Conservation (phyloP, 92 coral and sea anemone genomes). For the Zoanthus sansibaricus region DNA sequence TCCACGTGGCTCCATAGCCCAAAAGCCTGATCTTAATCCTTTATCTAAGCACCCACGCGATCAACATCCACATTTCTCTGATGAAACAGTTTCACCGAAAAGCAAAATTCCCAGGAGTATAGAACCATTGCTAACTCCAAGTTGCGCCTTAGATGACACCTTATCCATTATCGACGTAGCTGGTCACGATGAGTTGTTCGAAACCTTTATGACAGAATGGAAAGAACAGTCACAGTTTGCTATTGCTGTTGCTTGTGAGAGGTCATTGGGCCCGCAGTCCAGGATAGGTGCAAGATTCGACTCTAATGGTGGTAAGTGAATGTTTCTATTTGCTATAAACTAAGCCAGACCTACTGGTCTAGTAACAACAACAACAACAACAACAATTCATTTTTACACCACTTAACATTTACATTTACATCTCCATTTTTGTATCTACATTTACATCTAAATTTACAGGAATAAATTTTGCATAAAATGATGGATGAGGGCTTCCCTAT, state of each 20-base stretch:
- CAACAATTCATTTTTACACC: too few species aligned
- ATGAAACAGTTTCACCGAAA: background rate
- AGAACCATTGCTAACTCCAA: constrained; percentile 38
- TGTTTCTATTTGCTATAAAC: background rate
- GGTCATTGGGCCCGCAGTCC: constrained; percentile 62
- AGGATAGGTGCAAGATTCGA: constrained; percentile 90
- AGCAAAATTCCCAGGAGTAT: background rate
- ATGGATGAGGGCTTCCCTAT: too few species aligned
- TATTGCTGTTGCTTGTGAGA: constrained; percentile 89
- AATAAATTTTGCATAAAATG: too few species aligned
- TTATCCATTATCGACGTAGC: constrained; percentile 81
- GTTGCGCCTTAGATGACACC: constrained; percentile 3
- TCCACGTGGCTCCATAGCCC: background rate
- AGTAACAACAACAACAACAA: too few species aligned
- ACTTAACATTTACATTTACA: too few species aligned
- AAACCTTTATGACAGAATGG: constrained; percentile 85
- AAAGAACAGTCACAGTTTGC: constrained; percentile 68
- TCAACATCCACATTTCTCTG: constrained; percentile 1
- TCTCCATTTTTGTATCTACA: too few species aligned
- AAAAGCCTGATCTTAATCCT: background rate
- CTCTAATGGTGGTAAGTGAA: constrained; percentile 43
- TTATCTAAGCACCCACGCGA: constrained; percentile 10
- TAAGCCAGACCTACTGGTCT: too few species aligned
- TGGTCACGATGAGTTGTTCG: constrained; percentile 74
- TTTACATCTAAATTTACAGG: too few species aligned